Percentiles rank a stretch among this genome's conserved stretches.
Conservation (phyloP, 1,140 invertebrate species). For the Orchestia grillus region DNA sequence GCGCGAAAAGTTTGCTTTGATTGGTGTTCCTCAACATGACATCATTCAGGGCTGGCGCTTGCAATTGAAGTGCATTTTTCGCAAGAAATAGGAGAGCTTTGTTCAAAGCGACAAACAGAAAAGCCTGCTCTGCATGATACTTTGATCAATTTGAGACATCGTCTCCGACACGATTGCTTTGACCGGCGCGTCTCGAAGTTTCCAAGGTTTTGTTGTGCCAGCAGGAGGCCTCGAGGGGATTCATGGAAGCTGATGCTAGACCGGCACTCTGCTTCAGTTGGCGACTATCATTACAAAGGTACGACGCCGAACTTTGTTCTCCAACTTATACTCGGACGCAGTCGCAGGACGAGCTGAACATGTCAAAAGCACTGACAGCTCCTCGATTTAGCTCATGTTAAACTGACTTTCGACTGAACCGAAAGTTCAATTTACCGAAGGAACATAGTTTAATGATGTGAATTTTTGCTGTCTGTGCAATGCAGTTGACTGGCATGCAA, state of each 20-base stretch:
- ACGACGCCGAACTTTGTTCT: not conserved
- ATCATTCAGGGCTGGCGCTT: not conserved
- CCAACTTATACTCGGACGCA: not conserved
- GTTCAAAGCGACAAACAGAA: conserved; percentile 18
- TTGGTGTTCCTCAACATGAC: not conserved
- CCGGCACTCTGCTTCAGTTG: not conserved
- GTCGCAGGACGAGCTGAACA: not conserved
- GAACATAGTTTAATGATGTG: not conserved
- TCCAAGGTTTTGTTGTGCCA: not conserved
- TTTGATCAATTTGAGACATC: conserved; percentile 25
- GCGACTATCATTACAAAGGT: not conserved
- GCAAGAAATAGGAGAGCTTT: conserved; percentile 14
- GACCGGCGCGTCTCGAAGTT: not conserved
- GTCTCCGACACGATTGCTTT: conserved; percentile 11
- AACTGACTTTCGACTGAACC: not conserved
- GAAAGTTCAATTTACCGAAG: not conserved
- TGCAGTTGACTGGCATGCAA: not conserved
- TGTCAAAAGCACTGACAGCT: not conserved
- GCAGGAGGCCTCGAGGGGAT: not conserved
- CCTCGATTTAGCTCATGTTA: not conserved
- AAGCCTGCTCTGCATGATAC: not conserved
- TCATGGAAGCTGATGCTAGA: not conserved
- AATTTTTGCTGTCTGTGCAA: not conserved
- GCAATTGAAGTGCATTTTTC: not conserved
- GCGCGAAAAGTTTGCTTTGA: conserved; percentile 8